A percentile compares a stretch with the other conserved stretches of the same genome.
Conservation (phyloP, 2,888 invertebrate genomes). For the Dryadula phaetusa region DNA sequence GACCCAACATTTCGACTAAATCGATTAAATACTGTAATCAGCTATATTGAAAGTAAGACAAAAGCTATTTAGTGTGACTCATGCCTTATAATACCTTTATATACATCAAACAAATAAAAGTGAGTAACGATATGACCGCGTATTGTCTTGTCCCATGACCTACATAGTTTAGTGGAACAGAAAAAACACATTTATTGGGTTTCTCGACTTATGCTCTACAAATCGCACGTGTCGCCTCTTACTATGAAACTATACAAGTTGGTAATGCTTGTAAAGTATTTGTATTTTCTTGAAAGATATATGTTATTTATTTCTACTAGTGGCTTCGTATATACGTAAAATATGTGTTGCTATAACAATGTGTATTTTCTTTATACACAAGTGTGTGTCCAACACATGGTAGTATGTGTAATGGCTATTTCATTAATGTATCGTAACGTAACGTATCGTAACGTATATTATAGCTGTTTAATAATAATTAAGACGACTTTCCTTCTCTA, state of each 20-base stretch:
- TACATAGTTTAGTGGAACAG: constrained; percentile 23
- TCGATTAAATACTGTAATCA: neutral
- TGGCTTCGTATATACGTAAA: too few species aligned
- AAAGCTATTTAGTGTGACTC: neutral
- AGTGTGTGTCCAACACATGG: too few species aligned
- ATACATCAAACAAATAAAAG: constrained; percentile 14
- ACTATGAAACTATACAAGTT: neutral
- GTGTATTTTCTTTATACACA: too few species aligned
- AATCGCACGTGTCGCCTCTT: constrained; percentile 6
- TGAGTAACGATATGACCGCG: constrained; percentile 12
- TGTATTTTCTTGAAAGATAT: neutral
- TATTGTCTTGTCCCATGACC: constrained; percentile 26
- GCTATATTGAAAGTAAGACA: neutral
- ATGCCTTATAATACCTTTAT: neutral
- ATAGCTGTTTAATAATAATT: too few species aligned
- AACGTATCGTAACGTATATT: too few species aligned
- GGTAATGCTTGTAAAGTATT: neutral
- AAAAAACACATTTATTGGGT: constrained; percentile 32
- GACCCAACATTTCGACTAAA: too few species aligned
- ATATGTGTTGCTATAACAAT: too few species aligned
- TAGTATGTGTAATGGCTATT: too few species aligned
- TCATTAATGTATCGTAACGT: too few species aligned
- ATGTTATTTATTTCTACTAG: neutral
- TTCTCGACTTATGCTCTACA: constrained; percentile 16
- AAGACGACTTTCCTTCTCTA: too few species aligned